Evolutionary conservation across 2,888 invertebrate species (phyloP).

Genomic region (Eupithecia insigniata): DNA sequence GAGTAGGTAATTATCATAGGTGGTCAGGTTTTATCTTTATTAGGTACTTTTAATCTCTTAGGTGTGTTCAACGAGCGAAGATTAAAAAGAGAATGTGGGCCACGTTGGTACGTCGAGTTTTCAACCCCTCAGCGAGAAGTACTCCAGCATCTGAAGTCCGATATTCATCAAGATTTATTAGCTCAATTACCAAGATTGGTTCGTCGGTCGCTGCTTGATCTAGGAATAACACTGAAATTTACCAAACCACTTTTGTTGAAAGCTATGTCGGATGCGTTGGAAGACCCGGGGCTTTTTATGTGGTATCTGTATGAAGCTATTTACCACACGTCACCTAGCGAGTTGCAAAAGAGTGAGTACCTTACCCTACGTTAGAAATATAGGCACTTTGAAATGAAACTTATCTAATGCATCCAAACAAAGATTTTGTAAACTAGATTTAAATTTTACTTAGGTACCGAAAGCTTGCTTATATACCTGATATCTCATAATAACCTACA

Average conservation of each 20-base stretch:
- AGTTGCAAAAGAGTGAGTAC: constrained; percentile 57
- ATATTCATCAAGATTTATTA: constrained; percentile 73
- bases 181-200: constrained; percentile 69
- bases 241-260: constrained; percentile 59
- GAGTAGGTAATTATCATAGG: no score
- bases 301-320: constrained; percentile 70
- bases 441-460: no score
- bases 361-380: neutral
- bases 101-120: constrained; percentile 71
- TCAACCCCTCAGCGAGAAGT: constrained; percentile 65
- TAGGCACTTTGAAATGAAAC: no score
- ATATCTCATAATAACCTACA: neutral
- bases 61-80: constrained; percentile 57
- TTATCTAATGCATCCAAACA: no score
- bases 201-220: constrained; percentile 59
- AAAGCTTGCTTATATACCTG: no score
- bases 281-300: constrained; percentile 76
- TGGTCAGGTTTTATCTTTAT: no score
- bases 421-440: no score
- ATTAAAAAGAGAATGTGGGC: constrained; percentile 63
- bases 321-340: constrained; percentile 67
- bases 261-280: constrained; percentile 62
- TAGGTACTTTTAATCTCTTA: constrained; percentile 34
- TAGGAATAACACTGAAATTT: constrained; percentile 67
- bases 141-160: constrained; percentile 55